Base-by-base conservation (phyloP, 2,113 vertebrate species). In the Hemiscyllium ocellatum region DNA sequence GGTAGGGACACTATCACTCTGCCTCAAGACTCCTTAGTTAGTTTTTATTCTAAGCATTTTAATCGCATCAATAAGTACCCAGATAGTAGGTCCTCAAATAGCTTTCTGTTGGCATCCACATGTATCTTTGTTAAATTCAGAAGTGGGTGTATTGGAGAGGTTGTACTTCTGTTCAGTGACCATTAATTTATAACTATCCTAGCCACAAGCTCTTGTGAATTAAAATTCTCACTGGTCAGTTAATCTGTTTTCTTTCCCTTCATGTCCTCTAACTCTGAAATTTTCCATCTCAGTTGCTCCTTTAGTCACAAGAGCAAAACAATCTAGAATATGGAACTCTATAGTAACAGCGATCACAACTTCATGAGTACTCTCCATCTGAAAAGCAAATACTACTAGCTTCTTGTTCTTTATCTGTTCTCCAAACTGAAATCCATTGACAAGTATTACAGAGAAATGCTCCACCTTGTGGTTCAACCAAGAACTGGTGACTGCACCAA, bases 401-500 rank as follows among this genome's bases (percentile, higher is more conserved):
- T 15, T 20, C 5, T 6, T 42, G 80, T 33, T 90, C 5, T 93
- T 66, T n/a, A 37, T 66, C 4, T 15, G 7, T 61, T 65, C 29
- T n/a, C 87, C 52, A 91, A 61, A 33, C n/a, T 56, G 56, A 91
- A 91, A 33, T 91, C 10, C 1, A 1, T 17, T 2, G 42, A 47
- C 42, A 47, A 47, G 42, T 17, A n/a, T 19, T 93, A 22, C 56
- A 37, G n/a, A 93, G 61, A 22, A 93, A 66, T 66, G 33, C 89
- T 66, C 89, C 89, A 93, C 37, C 89, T 93, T 66, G 89, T 68
- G 89, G 56, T 61, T 90, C 52, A 90, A 56, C 52, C 52, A 61
- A 93, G 89, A 66, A 93, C 65, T 66, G 33, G 61, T 37, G 61
- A 66, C 37, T 15, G 22, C 89, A 66, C 61, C 33, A 65, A 93